Evolutionary conservation across 2,797 vertebrate species (phyloP).

Genomic region (Tapirus indicus): DNA sequence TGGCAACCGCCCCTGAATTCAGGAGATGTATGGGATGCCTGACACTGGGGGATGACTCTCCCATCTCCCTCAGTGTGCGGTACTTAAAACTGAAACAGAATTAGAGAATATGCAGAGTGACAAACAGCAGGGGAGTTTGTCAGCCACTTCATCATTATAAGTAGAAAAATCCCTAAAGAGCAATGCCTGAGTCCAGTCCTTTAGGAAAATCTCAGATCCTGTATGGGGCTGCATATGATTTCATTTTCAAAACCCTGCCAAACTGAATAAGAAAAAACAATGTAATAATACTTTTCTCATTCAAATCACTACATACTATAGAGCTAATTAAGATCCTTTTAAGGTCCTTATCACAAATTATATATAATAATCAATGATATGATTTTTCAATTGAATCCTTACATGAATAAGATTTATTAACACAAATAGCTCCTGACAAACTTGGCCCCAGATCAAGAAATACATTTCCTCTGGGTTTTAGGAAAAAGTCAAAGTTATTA

Average conservation of each 20-base stretch:
- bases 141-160: not conserved
- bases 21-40: not conserved
- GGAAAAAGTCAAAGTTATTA: constrained; percentile 64
- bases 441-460: constrained; percentile 13
- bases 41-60: not conserved
- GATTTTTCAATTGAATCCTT: constrained; percentile 21
- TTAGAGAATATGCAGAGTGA: not conserved
- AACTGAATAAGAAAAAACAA: constrained; percentile 18
- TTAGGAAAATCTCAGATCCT: not conserved
- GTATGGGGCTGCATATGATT: not conserved
- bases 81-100: not conserved
- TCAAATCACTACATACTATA: not conserved
- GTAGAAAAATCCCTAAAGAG: not conserved
- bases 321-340: not conserved
- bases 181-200: not conserved
- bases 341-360: constrained; percentile 14
- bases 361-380: not conserved
- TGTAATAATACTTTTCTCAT: not conserved
- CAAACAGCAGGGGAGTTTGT: not conserved
- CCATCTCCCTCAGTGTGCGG: not conserved
- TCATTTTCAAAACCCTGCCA: constrained; percentile 23
- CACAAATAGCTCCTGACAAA: constrained; percentile 59
- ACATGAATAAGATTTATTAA: constrained; percentile 45
- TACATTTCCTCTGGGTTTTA: constrained; percentile 54
- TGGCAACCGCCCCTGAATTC: not conserved